Conservation (phyloP, 1,140 invertebrate genomes). For the Eueides isabella region DNA sequence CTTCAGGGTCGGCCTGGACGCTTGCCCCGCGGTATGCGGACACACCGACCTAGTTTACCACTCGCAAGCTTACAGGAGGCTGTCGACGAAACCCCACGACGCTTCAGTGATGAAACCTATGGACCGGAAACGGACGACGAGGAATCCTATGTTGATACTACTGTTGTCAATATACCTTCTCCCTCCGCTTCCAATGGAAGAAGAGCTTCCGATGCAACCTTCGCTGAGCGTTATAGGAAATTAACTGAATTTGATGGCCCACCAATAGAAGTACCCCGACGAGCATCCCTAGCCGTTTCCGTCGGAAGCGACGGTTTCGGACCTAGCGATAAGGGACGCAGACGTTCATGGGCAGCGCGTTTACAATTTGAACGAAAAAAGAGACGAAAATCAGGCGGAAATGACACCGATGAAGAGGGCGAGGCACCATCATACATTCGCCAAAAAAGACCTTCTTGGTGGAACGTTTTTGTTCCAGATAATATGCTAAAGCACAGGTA, state of each 20-base stretch:
- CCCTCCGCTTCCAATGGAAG: slow-evolving; percentile 66
- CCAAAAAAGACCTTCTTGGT: slow-evolving; percentile 91
- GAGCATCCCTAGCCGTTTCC: slow-evolving; percentile 88
- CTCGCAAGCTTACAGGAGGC: slow-evolving; percentile 73
- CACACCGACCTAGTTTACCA: slow-evolving; percentile 67
- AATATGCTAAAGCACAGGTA: slow-evolving; percentile 85
- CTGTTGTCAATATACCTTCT: slow-evolving; percentile 56
- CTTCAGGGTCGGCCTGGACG: slow-evolving; percentile 63
- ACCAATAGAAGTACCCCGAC: slow-evolving; percentile 76
- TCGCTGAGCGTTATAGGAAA: slow-evolving; percentile 72
- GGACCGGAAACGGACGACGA: slow-evolving; percentile 76
- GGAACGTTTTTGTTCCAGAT: slow-evolving; percentile 92
- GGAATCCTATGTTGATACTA: slow-evolving; percentile 71
- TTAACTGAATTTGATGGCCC: slow-evolving; percentile 81
- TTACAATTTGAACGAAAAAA: slow-evolving; percentile 78
- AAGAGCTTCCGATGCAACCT: slow-evolving; percentile 71
- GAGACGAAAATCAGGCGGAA: slow-evolving; percentile 75
- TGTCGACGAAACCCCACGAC: slow-evolving; percentile 70
- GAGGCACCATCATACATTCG: slow-evolving; percentile 82
- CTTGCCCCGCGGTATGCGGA: slow-evolving; percentile 55
- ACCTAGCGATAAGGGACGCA: slow-evolving; percentile 84
- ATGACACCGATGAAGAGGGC: slow-evolving; percentile 80
- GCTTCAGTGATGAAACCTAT: slow-evolving; percentile 70
- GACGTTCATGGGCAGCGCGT: slow-evolving; percentile 82
- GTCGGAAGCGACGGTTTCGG: slow-evolving; percentile 81